Evolutionary conservation across 2,797 vertebrate species (phyloP), one percentile per base, ranked within the genome.

Genomic region (Fistularia tabacaria): DNA sequence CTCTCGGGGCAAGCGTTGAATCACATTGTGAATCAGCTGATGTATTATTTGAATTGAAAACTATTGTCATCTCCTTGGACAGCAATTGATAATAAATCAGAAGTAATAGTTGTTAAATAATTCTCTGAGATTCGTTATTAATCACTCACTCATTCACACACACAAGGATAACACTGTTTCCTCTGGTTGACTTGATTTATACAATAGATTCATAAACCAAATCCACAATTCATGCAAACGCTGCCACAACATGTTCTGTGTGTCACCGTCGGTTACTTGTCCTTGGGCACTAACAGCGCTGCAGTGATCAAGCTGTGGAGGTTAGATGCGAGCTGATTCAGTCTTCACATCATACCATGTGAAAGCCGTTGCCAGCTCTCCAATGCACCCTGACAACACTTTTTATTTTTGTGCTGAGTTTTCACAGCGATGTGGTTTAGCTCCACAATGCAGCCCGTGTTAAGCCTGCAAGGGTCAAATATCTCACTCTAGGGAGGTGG

Each of bases 291-390:
- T 41, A 46, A 50, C 59, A 46, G 57, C 53, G 58, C 64, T 62
- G 73, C 73, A 64, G 57, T 57, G 77, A 76, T 78, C 49, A 56
- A 72, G 38, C 62, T 53, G 69, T 72, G 73, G 75, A 84, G 78
- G 67, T 69, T 38, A 66, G 62, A 80, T 58, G 70, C 79, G 61
- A 77, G 77, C 79, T 86, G 83, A 87, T 83, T 89, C 86, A 88
- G 81, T 80, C 63, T 55, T 83, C 62, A 69, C 77, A 73, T 89
- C 70, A 71, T 81, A 60, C 71, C 66, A 57, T 83, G 71, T 84
- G 79, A 89, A 83, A 54, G 75, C 72, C 54, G 62, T 63, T 73
- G 64, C 81, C 79, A 72, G 11, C 54, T 53, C 73, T 41, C 59
- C 82, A 82, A 88, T 59, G 9, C 73, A 62, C 62, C 62, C 61